These are phyloP conservation scores for Carpatolechia fugitivella DNA, from an alignment of 2,888 invertebrate genomes.

Conservation along the genomic window DNA sequence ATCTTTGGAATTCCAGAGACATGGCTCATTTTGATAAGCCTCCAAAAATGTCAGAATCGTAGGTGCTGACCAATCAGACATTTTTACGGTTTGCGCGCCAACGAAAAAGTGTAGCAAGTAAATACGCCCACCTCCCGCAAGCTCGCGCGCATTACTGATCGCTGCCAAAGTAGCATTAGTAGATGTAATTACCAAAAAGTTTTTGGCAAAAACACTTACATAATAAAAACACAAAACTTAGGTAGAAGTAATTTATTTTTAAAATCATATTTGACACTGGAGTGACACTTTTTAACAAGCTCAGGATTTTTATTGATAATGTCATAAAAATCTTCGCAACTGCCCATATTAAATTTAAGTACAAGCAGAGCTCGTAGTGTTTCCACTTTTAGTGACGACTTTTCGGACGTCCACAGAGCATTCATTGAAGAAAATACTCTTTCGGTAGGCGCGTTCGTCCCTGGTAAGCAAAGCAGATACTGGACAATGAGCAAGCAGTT, in stretches of 20 bases:
- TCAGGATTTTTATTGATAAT: conserved; percentile 18
- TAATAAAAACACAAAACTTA: neutral
- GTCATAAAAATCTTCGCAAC: conserved; percentile 10
- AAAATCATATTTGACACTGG: conserved; percentile 2
- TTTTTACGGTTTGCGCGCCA: no score
- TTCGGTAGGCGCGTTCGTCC: conserved; percentile 27
- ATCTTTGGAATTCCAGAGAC: no score
- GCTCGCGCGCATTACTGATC: no score
- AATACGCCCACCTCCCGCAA: no score
- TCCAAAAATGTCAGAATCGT: no score
- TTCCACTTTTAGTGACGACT: conserved; percentile 12
- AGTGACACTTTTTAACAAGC: conserved; percentile 10
- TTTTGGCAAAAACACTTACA: no score
- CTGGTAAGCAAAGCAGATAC: conserved; percentile 19
- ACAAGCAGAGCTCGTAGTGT: conserved; percentile 7
- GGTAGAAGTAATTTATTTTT: conserved; percentile 6
- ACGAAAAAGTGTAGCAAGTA: no score
- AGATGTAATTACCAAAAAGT: no score
- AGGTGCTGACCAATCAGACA: neutral
- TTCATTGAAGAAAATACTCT: conserved; percentile 27
- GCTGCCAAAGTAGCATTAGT: no score
- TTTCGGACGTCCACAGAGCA: conserved; percentile 25
- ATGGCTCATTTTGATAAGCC: no score
- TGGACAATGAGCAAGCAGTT: neutral
- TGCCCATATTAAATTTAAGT: conserved; percentile 15